Evolutionary conservation across 2,888 invertebrate species (phyloP).

Genomic region (Gasteruption jaculator): DNA sequence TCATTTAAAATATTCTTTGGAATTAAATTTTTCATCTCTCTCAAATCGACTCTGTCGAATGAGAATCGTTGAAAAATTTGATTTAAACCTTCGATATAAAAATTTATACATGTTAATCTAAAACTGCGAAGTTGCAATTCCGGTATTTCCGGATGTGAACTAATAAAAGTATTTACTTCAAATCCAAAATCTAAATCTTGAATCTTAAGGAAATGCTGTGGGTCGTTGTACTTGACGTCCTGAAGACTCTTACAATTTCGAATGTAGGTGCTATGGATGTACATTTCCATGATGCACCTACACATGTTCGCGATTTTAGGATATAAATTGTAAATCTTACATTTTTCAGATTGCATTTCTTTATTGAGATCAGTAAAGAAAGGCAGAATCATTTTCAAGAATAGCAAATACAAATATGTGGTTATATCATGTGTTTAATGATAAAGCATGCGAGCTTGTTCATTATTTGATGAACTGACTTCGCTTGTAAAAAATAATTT

Average conservation of each 20-base stretch:
- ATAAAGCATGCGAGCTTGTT: constrained; percentile 9
- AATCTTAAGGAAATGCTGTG: not conserved
- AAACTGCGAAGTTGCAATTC: constrained; percentile 9
- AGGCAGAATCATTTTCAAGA: constrained; percentile 22
- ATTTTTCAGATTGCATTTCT: constrained; percentile 23
- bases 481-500: constrained; percentile 23
- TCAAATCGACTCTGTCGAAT: constrained; percentile 10
- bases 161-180: constrained; percentile 4
- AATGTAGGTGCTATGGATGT: constrained; percentile 15
- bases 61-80: constrained; percentile 14
- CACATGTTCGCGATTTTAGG: constrained; percentile 12
- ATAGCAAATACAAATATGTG: constrained; percentile 22
- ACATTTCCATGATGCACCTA: constrained; percentile 18
- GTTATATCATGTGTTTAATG: constrained; percentile 8
- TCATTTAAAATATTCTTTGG: too few species aligned
- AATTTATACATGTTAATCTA: constrained; percentile 12
- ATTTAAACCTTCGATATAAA: constrained; percentile 13
- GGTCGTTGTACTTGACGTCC: constrained; percentile 8
- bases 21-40: too few species aligned
- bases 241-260: constrained; percentile 4
- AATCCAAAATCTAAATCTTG: constrained; percentile 7
- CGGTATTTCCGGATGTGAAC: constrained; percentile 3
- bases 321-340: constrained; percentile 22
- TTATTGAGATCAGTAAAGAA: constrained; percentile 20
- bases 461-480: constrained; percentile 6